Percentiles rank a stretch among this genome's conserved stretches.
Evolutionary conservation across 2,888 invertebrate genomes (phyloP).

Genomic region (Coenonympha glycerion): DNA sequence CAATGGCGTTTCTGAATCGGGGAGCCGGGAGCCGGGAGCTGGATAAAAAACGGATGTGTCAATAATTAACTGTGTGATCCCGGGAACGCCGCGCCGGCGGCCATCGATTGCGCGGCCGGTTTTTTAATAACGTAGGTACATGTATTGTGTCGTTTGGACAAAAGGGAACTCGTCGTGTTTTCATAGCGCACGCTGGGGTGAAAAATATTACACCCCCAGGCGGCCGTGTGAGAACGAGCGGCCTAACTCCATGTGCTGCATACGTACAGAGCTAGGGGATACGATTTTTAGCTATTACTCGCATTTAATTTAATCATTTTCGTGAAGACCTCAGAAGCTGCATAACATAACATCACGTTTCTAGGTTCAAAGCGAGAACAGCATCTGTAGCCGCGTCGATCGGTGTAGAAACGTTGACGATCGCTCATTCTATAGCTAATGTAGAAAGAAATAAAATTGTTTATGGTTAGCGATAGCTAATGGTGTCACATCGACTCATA

Average conservation of each 20-base stretch:
- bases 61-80: constrained; percentile 73
- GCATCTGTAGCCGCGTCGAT: too few relatives aligned
- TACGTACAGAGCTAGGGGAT: too few relatives aligned
- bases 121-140: constrained; percentile 43
- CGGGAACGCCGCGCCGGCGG: constrained; percentile 62
- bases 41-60: constrained; percentile 72
- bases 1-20: constrained; percentile 47
- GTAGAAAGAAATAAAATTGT: too few relatives aligned
- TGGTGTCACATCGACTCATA: too few relatives aligned
- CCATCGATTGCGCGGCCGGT: constrained; percentile 57
- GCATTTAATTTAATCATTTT: too few relatives aligned
- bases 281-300: too few relatives aligned
- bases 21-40: constrained; percentile 24
- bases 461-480: too few relatives aligned
- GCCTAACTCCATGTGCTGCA: constrained; percentile 39
- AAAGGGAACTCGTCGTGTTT: constrained; percentile 55
- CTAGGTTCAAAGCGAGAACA: too few relatives aligned
- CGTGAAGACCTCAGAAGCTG: too few relatives aligned
- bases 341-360: too few relatives aligned
- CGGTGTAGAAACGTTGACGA: too few relatives aligned
- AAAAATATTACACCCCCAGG: constrained; percentile 74
- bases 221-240: constrained; percentile 46
- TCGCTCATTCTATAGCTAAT: too few relatives aligned
- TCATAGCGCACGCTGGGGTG: constrained; percentile 57
- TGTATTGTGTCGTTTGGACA: constrained; percentile 53